A percentile compares a stretch with the other conserved stretches of the same genome.
phyloP scores from a whole-genome alignment of 2,113 vertebrate genomes.

The Albula goreensis region DNA sequence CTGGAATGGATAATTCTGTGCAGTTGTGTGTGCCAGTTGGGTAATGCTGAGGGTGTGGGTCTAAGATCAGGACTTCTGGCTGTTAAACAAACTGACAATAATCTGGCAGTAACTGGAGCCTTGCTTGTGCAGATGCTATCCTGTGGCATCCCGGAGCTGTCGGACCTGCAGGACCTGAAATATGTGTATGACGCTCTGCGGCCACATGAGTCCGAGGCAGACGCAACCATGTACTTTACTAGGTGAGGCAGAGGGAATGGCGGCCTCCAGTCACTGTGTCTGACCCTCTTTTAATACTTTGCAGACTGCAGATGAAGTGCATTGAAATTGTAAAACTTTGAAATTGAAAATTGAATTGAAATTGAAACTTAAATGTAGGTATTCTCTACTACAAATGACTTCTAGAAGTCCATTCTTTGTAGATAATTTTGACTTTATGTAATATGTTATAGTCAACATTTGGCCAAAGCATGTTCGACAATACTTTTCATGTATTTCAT shows the following conservation, averaged over 20 bases:
- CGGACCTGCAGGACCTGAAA: conserved; percentile 89
- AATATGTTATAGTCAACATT: too few relatives aligned
- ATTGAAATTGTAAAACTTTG: not conserved
- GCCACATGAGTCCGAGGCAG: conserved; percentile 89
- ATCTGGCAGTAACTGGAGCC: conserved; percentile 9
- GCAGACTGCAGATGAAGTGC: not conserved
- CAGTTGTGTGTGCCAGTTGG: too few relatives aligned
- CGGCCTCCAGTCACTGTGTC: not conserved
- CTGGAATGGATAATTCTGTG: too few relatives aligned
- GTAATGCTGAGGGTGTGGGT: too few relatives aligned
- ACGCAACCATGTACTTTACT: conserved; percentile 96
- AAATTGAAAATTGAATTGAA: too few relatives aligned
- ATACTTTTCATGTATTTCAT: too few relatives aligned
- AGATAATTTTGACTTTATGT: too few relatives aligned
- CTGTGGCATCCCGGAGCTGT: conserved; percentile 94
- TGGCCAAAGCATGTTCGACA: too few relatives aligned
- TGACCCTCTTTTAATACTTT: not conserved
- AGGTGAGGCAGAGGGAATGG: conserved; percentile 66
- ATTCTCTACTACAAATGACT: too few relatives aligned
- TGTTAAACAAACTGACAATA: not conserved
- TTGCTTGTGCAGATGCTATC: conserved; percentile 85
- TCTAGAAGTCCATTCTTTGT: too few relatives aligned
- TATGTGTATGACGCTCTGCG: conserved; percentile 93
- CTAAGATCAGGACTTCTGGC: not conserved
- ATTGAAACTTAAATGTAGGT: too few relatives aligned